Percentiles rank a stretch among this genome's conserved stretches.
Conservation (phyloP, 2,113 vertebrate species). For the Caranx ignobilis region DNA sequence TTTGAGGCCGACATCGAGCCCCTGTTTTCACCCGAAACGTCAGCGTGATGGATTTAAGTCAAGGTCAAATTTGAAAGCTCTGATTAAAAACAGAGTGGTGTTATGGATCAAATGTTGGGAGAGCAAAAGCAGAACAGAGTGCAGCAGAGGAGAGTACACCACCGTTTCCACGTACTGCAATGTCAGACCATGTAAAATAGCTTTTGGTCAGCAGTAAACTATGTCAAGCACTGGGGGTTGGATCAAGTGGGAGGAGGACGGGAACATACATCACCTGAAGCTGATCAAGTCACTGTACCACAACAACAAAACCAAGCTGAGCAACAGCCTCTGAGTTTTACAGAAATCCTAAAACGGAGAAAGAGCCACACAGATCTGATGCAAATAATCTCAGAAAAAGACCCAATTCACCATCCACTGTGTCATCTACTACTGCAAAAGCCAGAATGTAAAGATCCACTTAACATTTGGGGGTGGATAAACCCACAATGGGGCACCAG, state of each 20-base stretch:
- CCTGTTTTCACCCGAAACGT: conserved; percentile 64
- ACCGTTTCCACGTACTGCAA: conserved; percentile 13
- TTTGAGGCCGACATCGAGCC: conserved; percentile 40
- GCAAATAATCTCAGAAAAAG: conserved; percentile 2
- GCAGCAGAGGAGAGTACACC: neutral
- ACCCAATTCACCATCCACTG: neutral
- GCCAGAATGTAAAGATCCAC: neutral
- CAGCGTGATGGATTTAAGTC: conserved; percentile 82
- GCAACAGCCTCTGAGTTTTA: neutral
- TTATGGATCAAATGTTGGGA: conserved; percentile 75
- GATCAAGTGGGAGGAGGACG: conserved; percentile 5
- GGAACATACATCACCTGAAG: conserved; percentile 18
- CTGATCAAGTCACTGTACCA: neutral
- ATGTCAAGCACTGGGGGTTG: conserved; percentile 1
- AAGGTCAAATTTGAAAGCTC: conserved; percentile 83
- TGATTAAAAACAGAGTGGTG: conserved; percentile 70
- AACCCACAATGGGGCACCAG: neutral
- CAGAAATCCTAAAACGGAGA: neutral
- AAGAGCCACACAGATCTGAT: neutral
- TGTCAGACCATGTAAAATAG: conserved; percentile 1
- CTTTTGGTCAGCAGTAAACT: conserved; percentile 33
- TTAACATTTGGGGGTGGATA: neutral
- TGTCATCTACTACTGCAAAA: neutral
- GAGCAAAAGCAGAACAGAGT: conserved; percentile 29
- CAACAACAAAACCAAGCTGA: neutral